Evolutionary conservation across 2,888 invertebrate genomes (phyloP).

Genomic region (Anthophora plumipes): DNA sequence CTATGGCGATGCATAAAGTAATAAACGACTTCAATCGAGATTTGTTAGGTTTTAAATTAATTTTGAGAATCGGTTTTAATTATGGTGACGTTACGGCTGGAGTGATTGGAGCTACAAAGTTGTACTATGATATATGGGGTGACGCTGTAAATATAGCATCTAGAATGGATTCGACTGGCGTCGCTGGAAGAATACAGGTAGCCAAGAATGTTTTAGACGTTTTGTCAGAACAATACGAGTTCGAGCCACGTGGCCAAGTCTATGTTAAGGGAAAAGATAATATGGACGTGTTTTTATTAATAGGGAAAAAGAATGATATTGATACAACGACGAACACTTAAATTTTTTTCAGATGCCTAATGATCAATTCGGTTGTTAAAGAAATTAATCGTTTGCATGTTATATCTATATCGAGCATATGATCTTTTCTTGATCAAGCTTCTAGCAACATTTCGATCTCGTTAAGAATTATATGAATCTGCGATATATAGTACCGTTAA

Average conservation of each 20-base stretch:
- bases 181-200: conserved; percentile 93
- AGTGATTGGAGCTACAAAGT: conserved; percentile 97
- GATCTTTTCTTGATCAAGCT: conserved; percentile 40
- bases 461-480: conserved; percentile 48
- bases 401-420: conserved; percentile 38
- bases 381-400: conserved; percentile 24
- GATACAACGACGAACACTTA: conserved; percentile 32
- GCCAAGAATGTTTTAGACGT: conserved; percentile 91
- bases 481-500: conserved; percentile 18
- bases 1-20: conserved; percentile 94
- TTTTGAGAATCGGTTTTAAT: conserved; percentile 95
- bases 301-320: conserved; percentile 85
- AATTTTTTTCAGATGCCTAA: conserved; percentile 31
- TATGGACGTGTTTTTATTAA: conserved; percentile 95
- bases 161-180: conserved; percentile 98
- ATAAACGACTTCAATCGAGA: conserved; percentile 95
- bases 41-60: conserved; percentile 94
- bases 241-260: conserved; percentile 96
- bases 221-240: conserved; percentile 91
- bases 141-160: conserved; percentile 99
- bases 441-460: conserved; percentile 47
- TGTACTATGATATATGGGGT: conserved; percentile 99
- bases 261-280: conserved; percentile 98
- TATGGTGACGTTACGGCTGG: conserved; percentile 98
- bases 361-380: conserved; percentile 7